Conservation (phyloP, 2,113 vertebrate genomes). For the Hiodon alosoides region DNA sequence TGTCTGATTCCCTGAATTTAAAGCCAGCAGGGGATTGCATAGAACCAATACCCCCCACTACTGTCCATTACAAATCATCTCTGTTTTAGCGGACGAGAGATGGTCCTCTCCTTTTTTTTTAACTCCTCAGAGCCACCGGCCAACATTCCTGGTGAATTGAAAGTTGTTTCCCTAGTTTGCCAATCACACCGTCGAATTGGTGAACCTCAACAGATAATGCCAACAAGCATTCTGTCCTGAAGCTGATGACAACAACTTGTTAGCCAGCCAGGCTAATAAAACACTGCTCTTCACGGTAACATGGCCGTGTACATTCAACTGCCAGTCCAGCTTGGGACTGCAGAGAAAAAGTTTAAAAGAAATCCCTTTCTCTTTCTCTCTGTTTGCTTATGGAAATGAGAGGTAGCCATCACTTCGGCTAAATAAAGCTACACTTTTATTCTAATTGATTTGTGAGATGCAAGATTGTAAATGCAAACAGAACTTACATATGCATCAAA, state of each 20-base stretch:
- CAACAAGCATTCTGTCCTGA: conserved; percentile 13
- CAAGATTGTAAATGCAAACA: conserved; percentile 21
- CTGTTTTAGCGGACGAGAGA: conserved; percentile 10
- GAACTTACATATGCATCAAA: neutral
- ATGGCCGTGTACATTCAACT: conserved; percentile 12
- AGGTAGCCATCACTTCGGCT: neutral
- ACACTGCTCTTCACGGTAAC: conserved; percentile 26
- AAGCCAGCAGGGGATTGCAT: conserved; percentile 24
- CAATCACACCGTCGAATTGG: conserved; percentile 10
- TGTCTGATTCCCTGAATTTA: conserved; percentile 40
- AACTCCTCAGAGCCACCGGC: neutral
- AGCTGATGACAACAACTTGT: conserved; percentile 48
- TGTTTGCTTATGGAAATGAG: conserved; percentile 32
- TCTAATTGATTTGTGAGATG: conserved; percentile 8
- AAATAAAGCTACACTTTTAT: conserved; percentile 17
- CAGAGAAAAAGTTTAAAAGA: conserved; percentile 11
- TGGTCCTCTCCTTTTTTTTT: neutral
- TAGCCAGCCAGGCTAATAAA: conserved; percentile 43
- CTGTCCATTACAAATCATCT: conserved; percentile 19
- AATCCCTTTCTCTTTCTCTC: conserved; percentile 5
- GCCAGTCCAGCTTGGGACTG: neutral
- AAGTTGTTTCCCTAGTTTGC: conserved; percentile 15
- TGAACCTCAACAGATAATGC: conserved; percentile 31
- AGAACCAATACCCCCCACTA: neutral
- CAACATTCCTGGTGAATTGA: conserved; percentile 16